phyloP scores from a whole-genome alignment of 2,888 invertebrate species.

The Meteorus colon region DNA sequence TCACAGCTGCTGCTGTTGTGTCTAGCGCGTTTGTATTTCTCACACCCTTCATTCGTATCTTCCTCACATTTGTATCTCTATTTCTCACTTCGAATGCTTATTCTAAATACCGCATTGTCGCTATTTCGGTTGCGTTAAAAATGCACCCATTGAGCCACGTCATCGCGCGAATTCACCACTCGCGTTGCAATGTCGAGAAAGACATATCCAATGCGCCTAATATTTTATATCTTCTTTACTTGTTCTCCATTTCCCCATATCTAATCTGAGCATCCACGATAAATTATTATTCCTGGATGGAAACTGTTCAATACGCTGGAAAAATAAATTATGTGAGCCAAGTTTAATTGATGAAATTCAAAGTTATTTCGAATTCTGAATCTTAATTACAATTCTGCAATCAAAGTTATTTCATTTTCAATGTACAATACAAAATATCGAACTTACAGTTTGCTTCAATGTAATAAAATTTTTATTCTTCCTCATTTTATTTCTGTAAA shows the following conservation, averaged over 20 bases:
- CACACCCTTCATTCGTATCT: constrained; percentile 31
- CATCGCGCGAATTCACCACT: constrained; percentile 60
- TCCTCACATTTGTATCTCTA: constrained; percentile 23
- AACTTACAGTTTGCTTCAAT: too few relatives aligned
- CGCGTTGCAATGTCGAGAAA: constrained; percentile 43
- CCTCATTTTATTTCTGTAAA: neutral
- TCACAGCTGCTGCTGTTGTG: constrained; percentile 67
- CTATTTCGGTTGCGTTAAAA: constrained; percentile 72
- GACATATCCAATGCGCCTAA: constrained; percentile 34
- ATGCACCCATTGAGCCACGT: constrained; percentile 68
- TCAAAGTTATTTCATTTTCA: too few relatives aligned
- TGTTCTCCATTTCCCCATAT: neutral
- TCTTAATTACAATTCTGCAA: too few relatives aligned
- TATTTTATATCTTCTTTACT: neutral
- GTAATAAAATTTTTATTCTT: too few relatives aligned
- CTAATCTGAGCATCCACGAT: neutral
- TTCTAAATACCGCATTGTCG: constrained; percentile 57
- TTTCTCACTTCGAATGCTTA: constrained; percentile 52
- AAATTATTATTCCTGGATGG: neutral
- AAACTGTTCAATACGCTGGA: neutral
- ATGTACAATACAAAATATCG: too few relatives aligned
- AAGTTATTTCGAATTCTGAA: too few relatives aligned
- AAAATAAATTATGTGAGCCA: neutral
- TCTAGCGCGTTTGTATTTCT: constrained; percentile 54
- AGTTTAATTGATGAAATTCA: too few relatives aligned